Base-by-base conservation (phyloP, 2,888 invertebrate species). In the Holacanthella duospinosa region DNA sequence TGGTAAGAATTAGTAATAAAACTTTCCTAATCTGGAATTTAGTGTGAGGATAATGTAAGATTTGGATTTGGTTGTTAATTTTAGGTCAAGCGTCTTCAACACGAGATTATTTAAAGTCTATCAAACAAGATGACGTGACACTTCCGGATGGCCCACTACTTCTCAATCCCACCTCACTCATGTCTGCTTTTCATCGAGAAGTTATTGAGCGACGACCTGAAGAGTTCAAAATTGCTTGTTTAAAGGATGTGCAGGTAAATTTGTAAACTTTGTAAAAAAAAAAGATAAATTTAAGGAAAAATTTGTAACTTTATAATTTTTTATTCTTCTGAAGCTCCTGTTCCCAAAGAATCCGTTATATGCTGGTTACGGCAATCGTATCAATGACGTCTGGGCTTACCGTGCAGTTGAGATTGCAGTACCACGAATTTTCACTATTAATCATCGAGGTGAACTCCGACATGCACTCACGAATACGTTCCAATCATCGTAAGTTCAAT, bases 181-280 rank as follows among this genome's bases (percentile, higher is more conserved):
- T 99, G 74, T 91, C 90, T 73, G 99, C 99, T 74, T 93, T 99
- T 79, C 96, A 99, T 80, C 85, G 96, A 69, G 99, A 99, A 80
- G 99, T 99, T 59, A 99, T 99, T 75, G 96, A 96, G 78, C 93
- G 92, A 79, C 96, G 96, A 75, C 99, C 99, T 0, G 97, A 99
- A 78, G 93, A 95, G 78, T 99, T 99, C 79, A 99, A 99, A 81
- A 99, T 97, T 71, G 92, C 93, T 62, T 99, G 99, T 77, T 83
- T 99, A 71, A 89, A 88, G 65, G 97, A 99, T 77, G 93, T 99
- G 74, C 89, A 89, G 58, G 29, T 55, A 28, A n/a, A n/a, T n/a
- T n/a, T n/a, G n/a, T n/a, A n/a, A n/a, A n/a, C n/a, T n/a, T n/a
- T n/a, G n/a, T n/a, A n/a, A 26, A 2, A 53, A 53, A n/a, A n/a